phyloP scores from a whole-genome alignment of 2,888 invertebrate genomes.

The Stratiomys singularior region DNA sequence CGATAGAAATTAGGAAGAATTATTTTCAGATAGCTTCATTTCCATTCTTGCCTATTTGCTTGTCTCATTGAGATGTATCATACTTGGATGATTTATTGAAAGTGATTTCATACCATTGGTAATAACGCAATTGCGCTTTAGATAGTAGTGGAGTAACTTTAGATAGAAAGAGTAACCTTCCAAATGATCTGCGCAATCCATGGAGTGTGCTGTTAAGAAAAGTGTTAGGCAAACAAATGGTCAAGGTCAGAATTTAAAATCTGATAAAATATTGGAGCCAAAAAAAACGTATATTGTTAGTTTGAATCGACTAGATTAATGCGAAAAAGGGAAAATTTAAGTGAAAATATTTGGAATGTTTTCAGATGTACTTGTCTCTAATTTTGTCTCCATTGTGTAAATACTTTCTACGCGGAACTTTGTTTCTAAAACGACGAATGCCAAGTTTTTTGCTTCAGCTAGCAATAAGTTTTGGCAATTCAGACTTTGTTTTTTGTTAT shows the following conservation, averaged over 20 bases:
- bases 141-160: not conserved
- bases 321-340: too few relatives aligned
- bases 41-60: not conserved
- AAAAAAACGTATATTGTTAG: too few relatives aligned
- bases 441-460: too few relatives aligned
- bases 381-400: too few relatives aligned
- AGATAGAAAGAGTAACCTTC: not conserved
- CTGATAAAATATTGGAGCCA: too few relatives aligned
- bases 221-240: not conserved
- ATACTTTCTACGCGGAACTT: too few relatives aligned
- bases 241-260: not conserved
- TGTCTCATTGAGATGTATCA: conserved; percentile 16
- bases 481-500: not conserved
- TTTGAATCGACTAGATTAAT: too few relatives aligned
- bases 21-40: not conserved
- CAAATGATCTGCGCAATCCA: not conserved
- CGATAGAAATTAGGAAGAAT: not conserved
- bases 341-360: too few relatives aligned
- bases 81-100: conserved; percentile 5
- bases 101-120: not conserved
- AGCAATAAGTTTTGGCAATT: too few relatives aligned
- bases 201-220: not conserved
- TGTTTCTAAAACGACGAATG: too few relatives aligned
- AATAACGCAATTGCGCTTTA: not conserved
- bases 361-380: too few relatives aligned